Evolutionary conservation across 2,888 invertebrate genomes (phyloP), one percentile per base, ranked within the genome.

Genomic region (Callyntrura guangdongensis): DNA sequence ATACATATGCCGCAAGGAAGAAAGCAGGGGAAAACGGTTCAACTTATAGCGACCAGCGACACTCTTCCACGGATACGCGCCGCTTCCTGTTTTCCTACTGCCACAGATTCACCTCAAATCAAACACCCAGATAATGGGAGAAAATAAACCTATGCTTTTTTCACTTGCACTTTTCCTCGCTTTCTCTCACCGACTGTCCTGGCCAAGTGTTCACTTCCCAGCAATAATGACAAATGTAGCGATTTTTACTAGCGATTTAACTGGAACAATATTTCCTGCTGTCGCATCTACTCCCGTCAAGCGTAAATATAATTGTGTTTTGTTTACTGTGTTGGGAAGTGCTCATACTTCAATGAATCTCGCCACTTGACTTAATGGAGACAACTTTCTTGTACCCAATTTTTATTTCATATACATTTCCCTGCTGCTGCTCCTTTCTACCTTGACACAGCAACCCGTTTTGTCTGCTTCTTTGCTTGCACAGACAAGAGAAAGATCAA

Each of bases 371-470:
- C n/a, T n/a, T n/a, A n/a, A n/a, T n/a, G n/a, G n/a, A n/a, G n/a
- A n/a, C n/a, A n/a, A n/a, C n/a, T 61, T 25, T 5, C 45, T 72
- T 11, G 64, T 67, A 25, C 17, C 17, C 69, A 14, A 56, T 56
- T 67, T n/a, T 45, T 72, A 36, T 45, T 45, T 17, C 67, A 22
- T 22, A 11, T n/a, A n/a, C n/a, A n/a, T n/a, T 56, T 56, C n/a
- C 36, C 22, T 22, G 12, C 6, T 36, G 25, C 36, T 36, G 25
- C 4, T 25, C 25, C 11, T 69, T 45, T 20, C 74, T 45, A 86
- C 86, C 72, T 86, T 86, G 86, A 86, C 86, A 86, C 86, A 69
- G 14, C 86, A 86, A 86, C 86, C 86, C 86, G 86, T 86, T 81
- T 86, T 86, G 36, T 86, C 36, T 74, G 36, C 17, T 74, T 45